Evolutionary conservation across 2,113 vertebrate species (phyloP).

Genomic region (Trogon surrucura): DNA sequence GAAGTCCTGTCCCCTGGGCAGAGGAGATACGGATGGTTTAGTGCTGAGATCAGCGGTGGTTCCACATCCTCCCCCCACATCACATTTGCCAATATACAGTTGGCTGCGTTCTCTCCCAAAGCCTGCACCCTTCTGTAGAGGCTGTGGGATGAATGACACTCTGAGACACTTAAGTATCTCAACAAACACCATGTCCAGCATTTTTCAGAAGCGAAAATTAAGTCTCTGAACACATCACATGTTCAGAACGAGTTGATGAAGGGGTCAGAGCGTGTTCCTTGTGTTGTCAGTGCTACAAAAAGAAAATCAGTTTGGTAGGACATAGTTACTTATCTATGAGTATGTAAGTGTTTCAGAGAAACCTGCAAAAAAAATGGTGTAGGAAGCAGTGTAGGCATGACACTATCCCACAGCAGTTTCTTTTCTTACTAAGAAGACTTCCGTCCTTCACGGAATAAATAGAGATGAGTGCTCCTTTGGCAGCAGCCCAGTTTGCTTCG

Average conservation of each 20-base stretch:
- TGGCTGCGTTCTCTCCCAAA: not conserved
- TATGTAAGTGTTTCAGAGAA: not conserved
- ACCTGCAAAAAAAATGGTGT: not conserved
- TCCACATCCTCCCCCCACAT: not conserved
- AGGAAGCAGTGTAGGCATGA: conserved; percentile 47
- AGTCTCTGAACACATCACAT: not conserved
- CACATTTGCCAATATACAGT: rapidly evolving
- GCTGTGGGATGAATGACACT: not conserved
- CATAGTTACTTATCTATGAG: not conserved
- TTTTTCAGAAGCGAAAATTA: not conserved
- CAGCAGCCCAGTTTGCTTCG: conserved; percentile 54
- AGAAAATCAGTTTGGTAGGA: not conserved
- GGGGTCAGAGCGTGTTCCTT: not conserved
- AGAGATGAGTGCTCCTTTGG: conserved; percentile 63
- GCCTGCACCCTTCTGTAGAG: not conserved
- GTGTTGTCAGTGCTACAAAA: not conserved
- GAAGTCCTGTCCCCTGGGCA: not conserved
- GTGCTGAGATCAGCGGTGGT: conserved; percentile 51
- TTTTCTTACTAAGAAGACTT: conserved; percentile 57
- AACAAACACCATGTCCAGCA: not conserved
- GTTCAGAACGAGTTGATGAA: not conserved
- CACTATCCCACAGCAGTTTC: conserved; percentile 41
- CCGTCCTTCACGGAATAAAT: conserved; percentile 55
- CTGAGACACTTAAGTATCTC: not conserved
- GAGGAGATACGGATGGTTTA: conserved; percentile 6